A percentile compares a stretch with the other conserved stretches of the same genome.
Evolutionary conservation across 37 sponge, comb jelly and placozoan genomes (phyloP).

Genomic region (Diacarnus erythraeanus): DNA sequence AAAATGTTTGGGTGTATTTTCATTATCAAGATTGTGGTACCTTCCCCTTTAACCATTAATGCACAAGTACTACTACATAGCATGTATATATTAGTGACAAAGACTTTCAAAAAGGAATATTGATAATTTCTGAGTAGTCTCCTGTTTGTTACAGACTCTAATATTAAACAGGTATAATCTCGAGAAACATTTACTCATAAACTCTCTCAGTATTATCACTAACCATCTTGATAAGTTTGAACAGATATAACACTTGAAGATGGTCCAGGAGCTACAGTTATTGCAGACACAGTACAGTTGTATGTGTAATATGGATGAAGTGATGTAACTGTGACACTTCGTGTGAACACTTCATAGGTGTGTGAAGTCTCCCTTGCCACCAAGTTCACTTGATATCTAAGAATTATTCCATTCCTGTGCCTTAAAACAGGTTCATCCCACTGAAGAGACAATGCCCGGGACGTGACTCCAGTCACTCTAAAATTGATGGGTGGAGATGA

Average conservation of each 20-base stretch:
- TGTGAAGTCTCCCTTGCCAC: neutral
- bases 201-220: neutral
- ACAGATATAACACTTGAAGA: conserved; percentile 5
- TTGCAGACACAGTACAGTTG: conserved; percentile 26
- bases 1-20: too few species aligned
- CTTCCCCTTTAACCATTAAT: too few species aligned
- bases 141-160: neutral
- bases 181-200: neutral
- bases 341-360: neutral
- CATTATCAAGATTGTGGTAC: too few species aligned
- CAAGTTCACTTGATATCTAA: conserved; percentile 29
- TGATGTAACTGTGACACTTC: conserved; percentile 6
- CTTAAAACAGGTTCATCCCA: neutral
- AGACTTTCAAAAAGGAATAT: too few species aligned
- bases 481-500: neutral
- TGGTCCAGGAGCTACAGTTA: conserved; percentile 29
- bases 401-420: conserved; percentile 7
- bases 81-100: too few species aligned
- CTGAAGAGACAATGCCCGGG: neutral
- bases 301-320: conserved; percentile 50
- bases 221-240: conserved; percentile 46
- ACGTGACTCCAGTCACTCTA: neutral
- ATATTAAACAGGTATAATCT: neutral
- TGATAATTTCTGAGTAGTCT: too few species aligned
- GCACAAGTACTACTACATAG: too few species aligned